phyloP scores from a whole-genome alignment of 2,113 vertebrate species.

The Tinamus guttatus region DNA sequence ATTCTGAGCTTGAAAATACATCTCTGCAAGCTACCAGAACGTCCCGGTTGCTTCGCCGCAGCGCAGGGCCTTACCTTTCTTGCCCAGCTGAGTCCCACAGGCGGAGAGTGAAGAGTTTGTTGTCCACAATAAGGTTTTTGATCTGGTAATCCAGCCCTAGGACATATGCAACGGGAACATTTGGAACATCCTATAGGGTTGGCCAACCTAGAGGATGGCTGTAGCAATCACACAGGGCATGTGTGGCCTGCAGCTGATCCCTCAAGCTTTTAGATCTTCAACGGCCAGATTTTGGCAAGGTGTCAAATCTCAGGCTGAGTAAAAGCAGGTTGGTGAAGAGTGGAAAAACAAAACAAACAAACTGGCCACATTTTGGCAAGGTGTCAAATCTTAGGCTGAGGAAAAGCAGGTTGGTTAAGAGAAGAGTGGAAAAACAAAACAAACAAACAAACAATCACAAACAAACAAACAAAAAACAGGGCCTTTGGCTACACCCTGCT shows the following conservation, averaged over 20 bases:
- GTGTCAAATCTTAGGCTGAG: neutral
- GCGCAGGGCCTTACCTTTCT: conserved; percentile 83
- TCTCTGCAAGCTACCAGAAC: neutral
- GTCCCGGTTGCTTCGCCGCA: neutral
- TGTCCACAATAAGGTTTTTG: conserved; percentile 85
- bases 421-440: neutral
- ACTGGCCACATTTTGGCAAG: neutral
- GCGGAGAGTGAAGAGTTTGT: conserved; percentile 80
- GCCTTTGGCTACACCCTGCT: no score
- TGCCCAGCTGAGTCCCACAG: conserved; percentile 97
- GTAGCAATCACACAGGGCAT: neutral
- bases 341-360: no score
- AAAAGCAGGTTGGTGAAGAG: neutral
- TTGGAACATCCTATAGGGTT: neutral
- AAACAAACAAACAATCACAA: no score
- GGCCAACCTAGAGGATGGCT: neutral
- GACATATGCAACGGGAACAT: neutral
- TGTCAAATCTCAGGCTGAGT: neutral
- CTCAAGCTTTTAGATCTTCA: neutral
- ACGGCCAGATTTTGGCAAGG: neutral
- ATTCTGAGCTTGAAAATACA: no score
- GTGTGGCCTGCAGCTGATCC: neutral
- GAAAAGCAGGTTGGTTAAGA: neutral
- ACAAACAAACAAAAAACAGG: neutral
- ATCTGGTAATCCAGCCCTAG: conserved; percentile 89